Percentiles rank a stretch among this genome's conserved stretches.
Conservation (phyloP, 35 echinoderm and acorn worm genomes). For the Apostichopus parvimensis region DNA sequence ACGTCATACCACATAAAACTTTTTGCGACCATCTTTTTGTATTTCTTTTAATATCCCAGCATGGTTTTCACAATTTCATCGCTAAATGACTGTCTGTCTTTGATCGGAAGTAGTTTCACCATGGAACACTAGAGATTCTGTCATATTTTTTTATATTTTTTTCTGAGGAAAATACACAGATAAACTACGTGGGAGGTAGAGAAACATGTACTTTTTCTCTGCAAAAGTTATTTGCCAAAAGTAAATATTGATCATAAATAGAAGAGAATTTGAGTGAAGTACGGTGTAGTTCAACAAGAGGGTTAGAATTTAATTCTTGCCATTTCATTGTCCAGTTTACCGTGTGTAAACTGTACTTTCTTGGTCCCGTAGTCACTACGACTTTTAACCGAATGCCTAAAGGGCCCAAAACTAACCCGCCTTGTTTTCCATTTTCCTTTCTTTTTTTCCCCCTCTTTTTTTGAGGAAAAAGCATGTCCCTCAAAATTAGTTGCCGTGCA, state of each 20-base stretch:
- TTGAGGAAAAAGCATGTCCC: not conserved
- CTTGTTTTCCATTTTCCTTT: not conserved
- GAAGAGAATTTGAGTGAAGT: not conserved
- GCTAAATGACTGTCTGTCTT: not conserved
- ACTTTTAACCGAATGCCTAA: not conserved
- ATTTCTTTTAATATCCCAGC: too few relatives aligned
- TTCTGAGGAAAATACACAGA: not conserved
- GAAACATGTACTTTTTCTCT: constrained; percentile 12
- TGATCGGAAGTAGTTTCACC: not conserved
- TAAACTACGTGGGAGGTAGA: constrained; percentile 24
- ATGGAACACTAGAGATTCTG: not conserved
- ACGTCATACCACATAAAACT: too few relatives aligned
- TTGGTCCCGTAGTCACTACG: not conserved
- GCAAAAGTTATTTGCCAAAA: constrained; percentile 20
- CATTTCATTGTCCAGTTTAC: too few relatives aligned
- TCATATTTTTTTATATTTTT: not conserved
- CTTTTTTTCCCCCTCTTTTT: not conserved
- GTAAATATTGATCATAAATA: constrained; percentile 17
- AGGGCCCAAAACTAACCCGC: not conserved
- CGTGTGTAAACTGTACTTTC: not conserved
- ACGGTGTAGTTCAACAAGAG: too few relatives aligned
- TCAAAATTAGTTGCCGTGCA: too few relatives aligned
- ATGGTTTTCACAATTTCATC: not conserved
- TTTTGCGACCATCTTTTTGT: too few relatives aligned
- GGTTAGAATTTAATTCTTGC: too few relatives aligned